Conservation (phyloP, 2,113 vertebrate genomes). For the Varanus salvator region DNA sequence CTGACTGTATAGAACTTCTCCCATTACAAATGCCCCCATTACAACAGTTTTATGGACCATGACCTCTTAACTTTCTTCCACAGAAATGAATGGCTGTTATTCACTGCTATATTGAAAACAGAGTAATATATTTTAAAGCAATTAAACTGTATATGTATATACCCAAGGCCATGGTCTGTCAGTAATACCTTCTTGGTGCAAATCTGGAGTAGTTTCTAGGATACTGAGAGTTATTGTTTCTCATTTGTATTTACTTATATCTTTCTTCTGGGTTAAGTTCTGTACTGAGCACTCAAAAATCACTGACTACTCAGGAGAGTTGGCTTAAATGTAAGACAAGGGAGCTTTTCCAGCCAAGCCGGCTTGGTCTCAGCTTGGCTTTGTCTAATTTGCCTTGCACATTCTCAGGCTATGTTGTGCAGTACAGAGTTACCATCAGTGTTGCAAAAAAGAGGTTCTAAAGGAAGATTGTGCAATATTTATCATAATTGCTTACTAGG, state of each 20-base stretch:
- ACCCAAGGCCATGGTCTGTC: background rate
- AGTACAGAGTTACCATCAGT: background rate
- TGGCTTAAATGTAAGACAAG: background rate
- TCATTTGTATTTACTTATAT: background rate
- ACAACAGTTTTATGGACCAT: background rate
- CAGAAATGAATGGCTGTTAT: background rate
- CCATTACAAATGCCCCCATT: too few species aligned
- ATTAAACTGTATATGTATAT: background rate
- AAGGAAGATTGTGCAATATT: rapidly evolving
- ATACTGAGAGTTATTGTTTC: background rate
- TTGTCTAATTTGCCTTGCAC: background rate
- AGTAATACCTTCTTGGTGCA: background rate
- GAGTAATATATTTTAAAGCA: background rate
- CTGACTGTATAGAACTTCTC: too few species aligned
- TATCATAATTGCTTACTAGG: background rate
- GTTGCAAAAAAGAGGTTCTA: background rate
- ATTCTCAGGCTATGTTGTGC: background rate
- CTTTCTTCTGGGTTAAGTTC: background rate
- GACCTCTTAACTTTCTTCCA: background rate
- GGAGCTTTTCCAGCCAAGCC: background rate
- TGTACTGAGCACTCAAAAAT: background rate
- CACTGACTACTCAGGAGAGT: background rate
- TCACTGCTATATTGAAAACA: background rate
- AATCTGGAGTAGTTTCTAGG: background rate
- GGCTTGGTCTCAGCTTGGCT: background rate